phyloP scores from a whole-genome alignment of 2,113 vertebrate genomes.

The Neomonachus schauinslandi region DNA sequence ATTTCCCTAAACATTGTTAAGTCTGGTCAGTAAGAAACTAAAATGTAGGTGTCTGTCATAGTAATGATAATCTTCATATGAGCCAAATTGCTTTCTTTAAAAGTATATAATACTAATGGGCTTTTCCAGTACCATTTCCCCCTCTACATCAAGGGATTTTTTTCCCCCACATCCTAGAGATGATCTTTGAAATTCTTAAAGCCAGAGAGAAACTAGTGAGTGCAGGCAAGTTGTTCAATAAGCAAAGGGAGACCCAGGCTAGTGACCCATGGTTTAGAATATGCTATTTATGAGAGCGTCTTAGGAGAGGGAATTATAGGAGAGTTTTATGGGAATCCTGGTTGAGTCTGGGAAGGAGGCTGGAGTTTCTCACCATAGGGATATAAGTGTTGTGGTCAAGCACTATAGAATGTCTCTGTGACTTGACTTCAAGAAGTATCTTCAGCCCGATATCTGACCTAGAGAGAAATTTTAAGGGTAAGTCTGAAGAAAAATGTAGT shows the following conservation, averaged over 20 bases:
- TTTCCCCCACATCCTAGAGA: not conserved
- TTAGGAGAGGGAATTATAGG: not conserved
- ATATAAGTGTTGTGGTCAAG: not conserved
- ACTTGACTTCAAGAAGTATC: not conserved
- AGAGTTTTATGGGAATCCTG: not conserved
- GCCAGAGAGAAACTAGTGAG: not conserved
- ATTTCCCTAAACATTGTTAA: slow-evolving; percentile 56
- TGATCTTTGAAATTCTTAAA: slow-evolving; percentile 48
- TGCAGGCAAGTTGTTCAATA: not conserved
- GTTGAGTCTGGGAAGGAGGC: not conserved
- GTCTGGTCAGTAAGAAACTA: not conserved
- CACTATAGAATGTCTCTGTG: not conserved
- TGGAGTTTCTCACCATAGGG: not conserved
- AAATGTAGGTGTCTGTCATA: not conserved
- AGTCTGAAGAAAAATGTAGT: slow-evolving; percentile 38
- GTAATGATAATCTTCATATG: not conserved
- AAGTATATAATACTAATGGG: not conserved
- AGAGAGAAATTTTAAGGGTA: not conserved
- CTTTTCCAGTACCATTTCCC: not conserved
- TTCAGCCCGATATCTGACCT: not conserved
- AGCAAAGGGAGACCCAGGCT: not conserved
- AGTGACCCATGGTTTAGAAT: not conserved
- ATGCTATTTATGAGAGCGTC: not conserved
- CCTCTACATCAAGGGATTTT: not conserved
- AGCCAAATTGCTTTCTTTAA: slow-evolving; percentile 5